phyloP scores from a whole-genome alignment of 2,797 vertebrate species.

The Bucorvus abyssinicus region DNA sequence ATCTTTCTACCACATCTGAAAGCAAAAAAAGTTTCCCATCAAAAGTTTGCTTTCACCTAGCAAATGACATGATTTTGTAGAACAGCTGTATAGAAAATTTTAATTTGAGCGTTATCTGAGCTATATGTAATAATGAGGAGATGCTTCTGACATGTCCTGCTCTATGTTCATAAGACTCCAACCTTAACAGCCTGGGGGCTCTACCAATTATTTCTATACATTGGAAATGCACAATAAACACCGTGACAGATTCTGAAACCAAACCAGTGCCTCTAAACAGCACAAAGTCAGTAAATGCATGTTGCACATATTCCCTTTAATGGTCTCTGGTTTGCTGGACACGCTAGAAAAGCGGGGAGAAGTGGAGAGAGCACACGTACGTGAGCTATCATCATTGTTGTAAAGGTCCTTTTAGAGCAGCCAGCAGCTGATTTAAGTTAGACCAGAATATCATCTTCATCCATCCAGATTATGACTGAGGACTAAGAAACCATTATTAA shows the following conservation, averaged over 20 bases:
- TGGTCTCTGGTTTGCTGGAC: not conserved
- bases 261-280: not conserved
- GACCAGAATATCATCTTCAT: not conserved
- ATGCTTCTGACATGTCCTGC: not conserved
- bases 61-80: not conserved
- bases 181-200: not conserved
- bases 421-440: not conserved
- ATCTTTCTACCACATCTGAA: not conserved
- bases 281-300: not conserved
- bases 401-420: not conserved
- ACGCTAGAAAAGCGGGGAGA: not conserved
- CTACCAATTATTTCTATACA: not conserved
- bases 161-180: not conserved
- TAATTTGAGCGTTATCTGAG: not conserved
- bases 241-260: not conserved
- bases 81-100: not conserved
- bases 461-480: not conserved
- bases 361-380: not conserved
- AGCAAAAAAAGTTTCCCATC: not conserved
- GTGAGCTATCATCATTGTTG: not conserved
- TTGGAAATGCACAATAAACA: not conserved
- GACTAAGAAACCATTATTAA: not conserved
- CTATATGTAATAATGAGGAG: not conserved
- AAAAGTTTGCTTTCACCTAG: not conserved
- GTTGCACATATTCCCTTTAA: not conserved